These are phyloP conservation scores for Trimorus sp. DNA, from an alignment of 2,888 invertebrate genomes.

Conservation along the genomic window DNA sequence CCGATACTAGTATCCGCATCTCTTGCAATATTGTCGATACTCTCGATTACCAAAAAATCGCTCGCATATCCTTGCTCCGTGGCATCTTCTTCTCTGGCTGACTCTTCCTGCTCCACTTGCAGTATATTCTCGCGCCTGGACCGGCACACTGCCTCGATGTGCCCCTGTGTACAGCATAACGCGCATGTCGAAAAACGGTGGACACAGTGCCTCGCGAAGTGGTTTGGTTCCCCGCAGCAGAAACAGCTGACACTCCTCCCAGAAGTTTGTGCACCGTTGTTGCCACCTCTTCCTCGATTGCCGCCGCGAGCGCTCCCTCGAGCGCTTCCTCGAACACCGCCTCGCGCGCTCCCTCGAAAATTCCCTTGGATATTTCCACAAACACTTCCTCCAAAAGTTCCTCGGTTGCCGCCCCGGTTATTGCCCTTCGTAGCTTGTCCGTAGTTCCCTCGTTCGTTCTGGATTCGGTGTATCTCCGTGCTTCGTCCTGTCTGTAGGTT, in stretches of 20 bases:
- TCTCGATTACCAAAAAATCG: slow-evolving; percentile 6
- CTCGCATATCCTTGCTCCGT: not conserved
- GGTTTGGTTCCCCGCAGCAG: slow-evolving; percentile 13
- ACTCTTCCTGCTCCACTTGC: not conserved
- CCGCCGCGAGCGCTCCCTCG: not conserved
- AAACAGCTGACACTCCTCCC: slow-evolving; percentile 1
- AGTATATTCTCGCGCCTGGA: not conserved
- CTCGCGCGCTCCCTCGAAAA: no score
- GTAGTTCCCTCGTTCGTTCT: no score
- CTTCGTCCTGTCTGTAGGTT: no score
- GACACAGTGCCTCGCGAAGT: slow-evolving; percentile 5
- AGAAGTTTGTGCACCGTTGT: not conserved
- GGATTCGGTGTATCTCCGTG: no score
- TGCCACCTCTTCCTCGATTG: not conserved
- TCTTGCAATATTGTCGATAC: not conserved
- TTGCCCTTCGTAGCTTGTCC: no score
- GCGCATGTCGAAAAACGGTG: slow-evolving; percentile 7
- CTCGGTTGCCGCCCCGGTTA: no score
- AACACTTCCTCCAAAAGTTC: not conserved
- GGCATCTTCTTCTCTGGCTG: not conserved
- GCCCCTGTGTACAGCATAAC: not conserved
- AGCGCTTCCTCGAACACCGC: no score
- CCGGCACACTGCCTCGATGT: slow-evolving; percentile 7
- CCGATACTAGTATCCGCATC: not conserved
- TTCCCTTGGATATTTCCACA: not conserved